Evolutionary conservation across 53 echinoderm and acorn worm species (phyloP).

Genomic region (Apostichopus leukothele): DNA sequence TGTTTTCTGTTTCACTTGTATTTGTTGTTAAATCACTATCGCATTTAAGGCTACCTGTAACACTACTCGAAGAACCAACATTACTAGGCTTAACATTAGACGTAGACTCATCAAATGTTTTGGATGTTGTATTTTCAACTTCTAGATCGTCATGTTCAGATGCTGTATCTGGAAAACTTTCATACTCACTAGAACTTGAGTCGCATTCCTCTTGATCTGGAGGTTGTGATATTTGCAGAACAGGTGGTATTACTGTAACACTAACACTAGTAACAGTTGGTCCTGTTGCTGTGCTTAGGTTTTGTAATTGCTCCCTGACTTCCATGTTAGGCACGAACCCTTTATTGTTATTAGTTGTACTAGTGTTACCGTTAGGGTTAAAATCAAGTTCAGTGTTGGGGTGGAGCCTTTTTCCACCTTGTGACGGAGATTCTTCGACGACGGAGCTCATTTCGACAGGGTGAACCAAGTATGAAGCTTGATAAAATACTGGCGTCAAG

Average conservation of each 20-base stretch:
- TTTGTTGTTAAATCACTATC: too few species aligned
- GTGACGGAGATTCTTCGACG: neutral
- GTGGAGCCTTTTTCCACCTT: conserved; percentile 14
- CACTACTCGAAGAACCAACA: neutral
- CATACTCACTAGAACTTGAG: conserved; percentile 56
- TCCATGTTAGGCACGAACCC: neutral
- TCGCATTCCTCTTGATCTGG: conserved; percentile 58
- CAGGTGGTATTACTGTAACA: conserved; percentile 54
- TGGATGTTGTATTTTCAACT: conserved; percentile 46
- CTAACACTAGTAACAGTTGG: neutral
- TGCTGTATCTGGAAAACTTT: conserved; percentile 52
- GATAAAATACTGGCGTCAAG: neutral
- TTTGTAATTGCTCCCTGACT: neutral
- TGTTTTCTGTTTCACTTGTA: neutral
- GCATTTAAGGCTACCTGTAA: too few species aligned
- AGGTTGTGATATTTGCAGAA: conserved; percentile 74
- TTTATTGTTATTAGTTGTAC: neutral
- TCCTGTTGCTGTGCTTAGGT: conserved; percentile 13
- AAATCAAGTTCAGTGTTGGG: neutral
- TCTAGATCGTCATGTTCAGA: conserved; percentile 47
- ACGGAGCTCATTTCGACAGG: conserved; percentile 25
- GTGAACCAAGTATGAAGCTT: neutral
- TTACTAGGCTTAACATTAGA: neutral
- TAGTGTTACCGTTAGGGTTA: neutral
- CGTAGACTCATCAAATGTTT: neutral